phyloP scores from a whole-genome alignment of 2,113 vertebrate genomes.

The Ia io region DNA sequence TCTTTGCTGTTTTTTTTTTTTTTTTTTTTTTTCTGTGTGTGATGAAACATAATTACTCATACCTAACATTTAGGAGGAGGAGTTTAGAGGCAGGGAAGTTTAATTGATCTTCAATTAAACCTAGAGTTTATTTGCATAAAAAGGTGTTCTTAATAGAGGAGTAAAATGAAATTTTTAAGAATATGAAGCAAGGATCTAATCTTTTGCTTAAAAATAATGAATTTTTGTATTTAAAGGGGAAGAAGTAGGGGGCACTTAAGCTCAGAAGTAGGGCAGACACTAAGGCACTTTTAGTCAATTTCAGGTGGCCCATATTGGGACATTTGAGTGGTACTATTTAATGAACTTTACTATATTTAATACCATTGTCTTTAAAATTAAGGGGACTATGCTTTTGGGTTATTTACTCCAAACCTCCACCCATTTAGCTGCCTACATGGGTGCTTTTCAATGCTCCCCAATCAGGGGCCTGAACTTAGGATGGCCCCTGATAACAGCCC shows the following conservation, averaged over 20 bases:
- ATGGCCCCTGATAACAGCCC: not conserved
- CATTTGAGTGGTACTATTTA: not conserved
- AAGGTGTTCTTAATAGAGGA: not conserved
- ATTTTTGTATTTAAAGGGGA: not conserved
- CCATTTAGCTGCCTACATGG: not conserved
- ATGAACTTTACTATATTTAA: not conserved
- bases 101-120: slow-evolving; percentile 33
- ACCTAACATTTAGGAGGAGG: slow-evolving; percentile 2
- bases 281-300: not conserved
- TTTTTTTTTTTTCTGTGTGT: not conserved
- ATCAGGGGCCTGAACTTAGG: not conserved
- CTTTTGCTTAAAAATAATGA: slow-evolving; percentile 18
- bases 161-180: slow-evolving; percentile 3
- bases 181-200: not conserved
- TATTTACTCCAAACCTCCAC: not conserved
- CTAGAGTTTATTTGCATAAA: slow-evolving; percentile 8
- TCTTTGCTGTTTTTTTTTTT: slow-evolving; percentile 21
- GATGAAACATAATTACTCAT: not conserved
- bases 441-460: not conserved
- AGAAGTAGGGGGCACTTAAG: not conserved
- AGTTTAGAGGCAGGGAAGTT: not conserved
- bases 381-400: not conserved
- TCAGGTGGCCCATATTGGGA: not conserved
- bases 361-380: slow-evolving; percentile 23
- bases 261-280: not conserved